Evolutionary conservation across 2,888 invertebrate genomes (phyloP), one percentile per base, ranked within the genome.

Genomic region (Girardia tigrina): DNA sequence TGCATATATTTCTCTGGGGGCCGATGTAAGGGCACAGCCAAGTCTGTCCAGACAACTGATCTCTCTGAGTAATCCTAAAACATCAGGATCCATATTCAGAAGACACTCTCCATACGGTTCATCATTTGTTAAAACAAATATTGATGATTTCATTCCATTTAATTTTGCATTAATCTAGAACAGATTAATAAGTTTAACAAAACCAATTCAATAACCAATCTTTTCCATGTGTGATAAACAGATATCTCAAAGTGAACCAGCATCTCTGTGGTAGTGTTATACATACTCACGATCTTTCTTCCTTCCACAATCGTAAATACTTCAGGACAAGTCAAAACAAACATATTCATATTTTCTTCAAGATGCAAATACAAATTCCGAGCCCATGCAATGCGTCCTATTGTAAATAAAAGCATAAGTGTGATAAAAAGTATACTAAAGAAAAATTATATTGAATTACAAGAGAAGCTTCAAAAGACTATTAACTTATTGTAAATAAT

Each of bases 261-360:
- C n/a, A 56, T 56, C 23, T 56, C 56, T n/a, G 56, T 56, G 4
- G 56, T 56, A 12, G 4, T 56, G 23, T 56, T 56, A 56, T 56
- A 56, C n/a, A 23, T 56, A 8, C 23, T n/a, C 6, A 56, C 56
- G 23, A 56, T 56, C 23, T 56, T 56, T 2, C 56, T n/a, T 20
- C 56, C 56, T 56, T 56, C 56, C 6, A 23, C n/a, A 56, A 56
- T 56, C 23, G 56, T 56, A 16, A 56, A 56, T 4, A 56, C 56
- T 56, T 56, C 56, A 8, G 56, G 56, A 56, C 56, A 56, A 56
- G 56, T 56, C 23, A 56, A 56, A 56, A 56, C 56, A 56, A 56
- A 56, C n/a, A 56, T 20, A 56, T 56, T 56, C 56, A 56, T 56
- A 56, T 56, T 56, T 56, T 56, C 56, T 56, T 56, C 56, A 6